Evolutionary conservation across 1,140 invertebrate species (phyloP), one percentile per base, ranked within the genome.

Genomic region (Hirudo medicinalis): DNA sequence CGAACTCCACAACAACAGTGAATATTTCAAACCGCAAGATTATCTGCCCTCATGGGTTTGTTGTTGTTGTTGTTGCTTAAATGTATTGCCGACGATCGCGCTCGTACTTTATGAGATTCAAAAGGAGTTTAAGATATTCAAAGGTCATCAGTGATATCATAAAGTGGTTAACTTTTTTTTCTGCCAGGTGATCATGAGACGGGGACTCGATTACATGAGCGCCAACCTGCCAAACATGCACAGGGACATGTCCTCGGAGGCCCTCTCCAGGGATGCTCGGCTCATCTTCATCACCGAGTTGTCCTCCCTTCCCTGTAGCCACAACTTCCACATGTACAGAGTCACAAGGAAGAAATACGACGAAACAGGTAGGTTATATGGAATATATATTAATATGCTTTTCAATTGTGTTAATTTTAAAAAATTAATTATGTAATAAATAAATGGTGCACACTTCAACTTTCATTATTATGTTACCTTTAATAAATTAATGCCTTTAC

Each of bases 261-360:
- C 92, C 27, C 87, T 94, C 78, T 82, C 87, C 29, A 87, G 89
- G 36, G 73, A 67, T 60, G 70, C 60, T n/a, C 71, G 43, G 4
- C 22, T 22, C 27, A 68, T 32, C 67, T 68, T 36, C 40, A 92
- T 95, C 77, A 86, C 89, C 75, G 91, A 95, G 83, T 90, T 92
- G 57, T 91, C 91, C 76, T 85, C 87, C 69, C 82, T 89, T 68
- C 89, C 91, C 74, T 88, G 92, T 77, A 90, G 91, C 76, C 91
- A 91, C 76, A 95, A 94, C 83, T 88, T 93, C 54, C 94, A 96
- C 82, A 86, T 94, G 68, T 96, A 93, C 81, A 85, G 89, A 57
- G 85, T 96, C 77, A 74, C 77, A 29, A 87, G 89, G 76, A 87
- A 87, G 74, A 96, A 95, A 84, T 87, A 87, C 73, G 82, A 83